phyloP scores from a whole-genome alignment of 2,797 vertebrate genomes.

The Apogon talboti region DNA sequence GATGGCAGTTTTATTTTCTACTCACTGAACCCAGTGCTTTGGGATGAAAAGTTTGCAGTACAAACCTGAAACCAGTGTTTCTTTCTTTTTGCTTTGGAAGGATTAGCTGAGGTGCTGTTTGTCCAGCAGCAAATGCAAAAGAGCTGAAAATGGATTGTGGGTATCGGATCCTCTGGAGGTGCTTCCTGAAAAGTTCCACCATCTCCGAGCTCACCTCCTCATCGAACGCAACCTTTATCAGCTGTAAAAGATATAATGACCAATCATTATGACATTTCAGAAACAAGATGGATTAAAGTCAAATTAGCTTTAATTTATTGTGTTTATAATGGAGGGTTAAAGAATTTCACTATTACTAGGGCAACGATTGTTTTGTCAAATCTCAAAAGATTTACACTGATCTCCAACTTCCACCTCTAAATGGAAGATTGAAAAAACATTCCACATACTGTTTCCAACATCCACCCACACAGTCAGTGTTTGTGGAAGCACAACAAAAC shows the following conservation, averaged over 20 bases:
- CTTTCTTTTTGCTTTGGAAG: slow-evolving; percentile 98
- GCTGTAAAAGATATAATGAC: slow-evolving; percentile 69
- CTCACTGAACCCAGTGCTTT: not conserved
- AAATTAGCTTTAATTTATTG: too few relatives aligned
- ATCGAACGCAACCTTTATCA: slow-evolving; percentile 98
- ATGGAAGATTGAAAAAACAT: slow-evolving; percentile 52
- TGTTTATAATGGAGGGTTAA: too few relatives aligned
- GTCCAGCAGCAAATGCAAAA: slow-evolving; percentile 95
- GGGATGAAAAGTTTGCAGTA: slow-evolving; percentile 8
- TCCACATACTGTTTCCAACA: slow-evolving; percentile 33
- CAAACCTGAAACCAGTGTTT: slow-evolving; percentile 95
- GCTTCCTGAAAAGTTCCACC: slow-evolving; percentile 97
- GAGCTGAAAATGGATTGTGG: slow-evolving; percentile 96
- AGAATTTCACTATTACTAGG: slow-evolving; percentile 4
- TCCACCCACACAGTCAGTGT: slow-evolving; percentile 18
- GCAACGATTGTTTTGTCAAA: slow-evolving; percentile 5
- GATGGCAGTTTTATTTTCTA: too few relatives aligned
- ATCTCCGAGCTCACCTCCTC: slow-evolving; percentile 97
- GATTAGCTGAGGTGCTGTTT: slow-evolving; percentile 91
- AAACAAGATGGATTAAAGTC: not conserved
- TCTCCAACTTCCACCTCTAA: slow-evolving; percentile 40
- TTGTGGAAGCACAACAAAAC: slow-evolving; percentile 24
- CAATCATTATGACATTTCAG: not conserved
- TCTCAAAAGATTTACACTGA: slow-evolving; percentile 10
- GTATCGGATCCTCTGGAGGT: slow-evolving; percentile 95